Evolutionary conservation across 2,797 vertebrate genomes (phyloP), one percentile per base, ranked within the genome.

Genomic region (Enteromius viviparus): DNA sequence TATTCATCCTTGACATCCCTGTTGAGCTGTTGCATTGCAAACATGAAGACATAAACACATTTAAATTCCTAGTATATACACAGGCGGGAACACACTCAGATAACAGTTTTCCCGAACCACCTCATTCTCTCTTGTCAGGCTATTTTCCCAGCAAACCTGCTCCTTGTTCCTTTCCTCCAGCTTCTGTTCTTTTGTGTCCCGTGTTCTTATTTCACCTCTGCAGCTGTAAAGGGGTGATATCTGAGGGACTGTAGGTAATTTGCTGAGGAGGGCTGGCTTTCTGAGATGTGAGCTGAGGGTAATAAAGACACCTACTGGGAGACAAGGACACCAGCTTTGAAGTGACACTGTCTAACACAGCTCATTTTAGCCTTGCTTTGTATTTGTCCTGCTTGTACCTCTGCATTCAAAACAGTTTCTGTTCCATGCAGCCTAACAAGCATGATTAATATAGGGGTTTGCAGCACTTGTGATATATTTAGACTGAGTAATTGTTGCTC

Each of bases 241-340:
- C 71, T 78, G 64, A 79, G 45, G 17, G 55, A 26, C 68, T 34
- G 70, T 75, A 78, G 84, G 82, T 89, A 87, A 88, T 89, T 87
- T 84, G 85, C 65, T 87, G 47, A 85, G 84, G 70, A 85, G 82
- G 82, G 62, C 69, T 70, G 76, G 71, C 80, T 60, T 75, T 66
- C 69, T 45, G 53, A 86, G 86, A 87, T 83, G 85, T 83, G 83
- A 80, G 64, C 83, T 37, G 72, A 19, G 68, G 66, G 62, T 62
- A 62, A 55, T 79, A 74, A 83, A 83, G 62, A 42, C 66, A 5
- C 71, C 64, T n/a, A 74, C 72, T 55, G 51, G 71, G 72, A 80
- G 45, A 76, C 69, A 70, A 75, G 77, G 77, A 80, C 77, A 55
- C 34, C 34, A n/a, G 83, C 69, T 66, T 66, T 76, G 55, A 82